These are phyloP conservation scores for Anagrus nilaparvatae DNA, from an alignment of 1,140 invertebrate species.

Conservation along the genomic window DNA sequence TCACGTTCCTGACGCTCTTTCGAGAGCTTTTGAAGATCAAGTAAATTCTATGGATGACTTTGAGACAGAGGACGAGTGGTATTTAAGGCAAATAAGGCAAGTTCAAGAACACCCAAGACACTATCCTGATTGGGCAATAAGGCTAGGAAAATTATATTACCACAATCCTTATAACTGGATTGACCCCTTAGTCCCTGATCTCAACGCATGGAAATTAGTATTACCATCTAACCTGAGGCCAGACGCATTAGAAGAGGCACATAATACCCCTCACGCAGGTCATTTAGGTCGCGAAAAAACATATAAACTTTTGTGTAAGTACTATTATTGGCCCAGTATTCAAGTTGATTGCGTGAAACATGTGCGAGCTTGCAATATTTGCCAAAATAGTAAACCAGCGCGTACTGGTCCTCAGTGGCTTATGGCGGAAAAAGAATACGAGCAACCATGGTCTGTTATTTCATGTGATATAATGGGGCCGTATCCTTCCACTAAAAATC, in stretches of 20 bases:
- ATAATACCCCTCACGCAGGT: not conserved
- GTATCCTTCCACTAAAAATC: too few relatives aligned
- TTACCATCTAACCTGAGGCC: not conserved
- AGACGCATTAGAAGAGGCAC: not conserved
- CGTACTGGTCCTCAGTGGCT: not conserved
- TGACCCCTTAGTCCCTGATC: not conserved
- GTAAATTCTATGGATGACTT: too few relatives aligned
- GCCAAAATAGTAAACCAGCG: not conserved
- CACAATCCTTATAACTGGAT: not conserved
- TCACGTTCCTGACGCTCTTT: not conserved
- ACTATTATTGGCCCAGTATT: conserved; percentile 1
- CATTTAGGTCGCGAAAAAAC: conserved; percentile 1
- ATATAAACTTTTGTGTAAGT: not conserved
- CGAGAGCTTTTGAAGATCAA: not conserved
- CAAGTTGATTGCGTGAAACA: not conserved
- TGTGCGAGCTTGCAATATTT: not conserved
- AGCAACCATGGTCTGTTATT: too few relatives aligned
- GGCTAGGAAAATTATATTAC: not conserved
- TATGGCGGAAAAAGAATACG: too few relatives aligned
- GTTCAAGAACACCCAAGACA: conserved; percentile 15
- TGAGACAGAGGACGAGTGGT: not conserved
- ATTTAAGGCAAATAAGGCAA: not conserved
- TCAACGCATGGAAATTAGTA: conserved; percentile 1
- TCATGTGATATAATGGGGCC: too few relatives aligned
- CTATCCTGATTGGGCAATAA: conserved; percentile 9